Base-by-base conservation (phyloP, 2,888 invertebrate genomes). In the Agrilus cyanescens region DNA sequence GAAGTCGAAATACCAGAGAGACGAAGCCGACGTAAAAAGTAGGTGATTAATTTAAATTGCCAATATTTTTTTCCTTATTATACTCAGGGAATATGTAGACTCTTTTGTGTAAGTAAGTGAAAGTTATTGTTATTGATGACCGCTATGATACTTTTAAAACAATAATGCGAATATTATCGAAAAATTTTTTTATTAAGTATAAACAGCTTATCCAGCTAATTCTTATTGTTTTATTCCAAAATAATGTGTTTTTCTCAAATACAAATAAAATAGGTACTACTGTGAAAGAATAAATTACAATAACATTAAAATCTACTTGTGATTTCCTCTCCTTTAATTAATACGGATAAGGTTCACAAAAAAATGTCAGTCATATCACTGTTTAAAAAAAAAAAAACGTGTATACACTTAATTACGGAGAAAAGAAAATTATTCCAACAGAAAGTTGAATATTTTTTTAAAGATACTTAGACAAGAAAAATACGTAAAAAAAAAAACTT, bases 1-100 rank as follows among this genome's bases (percentile, higher is more conserved):
- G 53, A 63, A 48, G 55, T 61, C 57, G 60, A 66, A 64, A 66
- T 52, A 32, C 49, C 48, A 29, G 40, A 43, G 8, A 44, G 45
- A 33, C 16, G 41, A 31, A 30, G 40, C 33, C 31, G 47, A 13
- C 38, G 38, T 16, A 46, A 36, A 37, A 41, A 44, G 7, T 33
- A 3, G 12, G 8, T 33, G 7, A n/a, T n/a, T 15, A 12, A 2
- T 6, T 14, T 10, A 30, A 12, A 2, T 2, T 12, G 7, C 3
- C 2, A 15, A 15, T 10, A 25, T 10, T 25, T 10, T 25, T 10
- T 25, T 25, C 10, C 3, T 25, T 25, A 20, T 6, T 20, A 25
- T 25, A 25, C 25, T 25, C 25, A 25, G 25, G 25, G 10, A 25
- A 25, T 10, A 25, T 25, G 25, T 10, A 25, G 10, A n/a, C n/a